phyloP scores from a whole-genome alignment of 2,888 invertebrate genomes.

The Tinea semifulvella region DNA sequence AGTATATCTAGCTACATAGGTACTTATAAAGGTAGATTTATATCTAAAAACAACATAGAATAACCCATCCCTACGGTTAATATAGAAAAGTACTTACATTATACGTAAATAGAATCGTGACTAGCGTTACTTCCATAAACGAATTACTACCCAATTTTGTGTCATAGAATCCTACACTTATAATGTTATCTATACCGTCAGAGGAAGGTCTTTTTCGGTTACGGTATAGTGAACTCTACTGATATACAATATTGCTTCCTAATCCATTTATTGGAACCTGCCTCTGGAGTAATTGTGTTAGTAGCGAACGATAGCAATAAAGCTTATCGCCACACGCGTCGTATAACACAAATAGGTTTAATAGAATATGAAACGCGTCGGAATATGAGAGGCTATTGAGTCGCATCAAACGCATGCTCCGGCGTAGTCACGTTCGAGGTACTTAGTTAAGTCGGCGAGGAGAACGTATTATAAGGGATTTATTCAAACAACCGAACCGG shows the following conservation, averaged over 20 bases:
- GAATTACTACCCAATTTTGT: slow-evolving; percentile 2
- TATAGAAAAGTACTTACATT: not conserved
- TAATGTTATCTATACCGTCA: not conserved
- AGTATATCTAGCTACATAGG: too few relatives aligned
- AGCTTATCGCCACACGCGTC: slow-evolving; percentile 33
- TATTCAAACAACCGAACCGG: slow-evolving; percentile 33
- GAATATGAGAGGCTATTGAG: slow-evolving; percentile 24
- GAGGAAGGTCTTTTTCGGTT: not conserved
- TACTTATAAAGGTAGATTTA: too few relatives aligned
- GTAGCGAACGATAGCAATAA: slow-evolving; percentile 21
- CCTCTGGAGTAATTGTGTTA: slow-evolving; percentile 13
- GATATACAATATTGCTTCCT: slow-evolving; percentile 11
- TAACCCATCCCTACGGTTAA: too few relatives aligned
- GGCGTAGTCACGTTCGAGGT: slow-evolving; percentile 25
- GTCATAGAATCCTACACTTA: not conserved
- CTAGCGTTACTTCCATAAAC: not conserved
- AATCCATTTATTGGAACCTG: slow-evolving; percentile 14
- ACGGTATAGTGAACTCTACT: not conserved
- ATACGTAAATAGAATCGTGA: not conserved
- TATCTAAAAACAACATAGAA: too few relatives aligned
- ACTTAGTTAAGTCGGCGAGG: slow-evolving; percentile 16
- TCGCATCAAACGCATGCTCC: slow-evolving; percentile 26
- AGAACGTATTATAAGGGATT: slow-evolving; percentile 28
- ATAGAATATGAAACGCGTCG: slow-evolving; percentile 33
- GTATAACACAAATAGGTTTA: slow-evolving; percentile 32